Base-by-base conservation (phyloP, 2,797 vertebrate species). In the Sylvilagus floridanus region DNA sequence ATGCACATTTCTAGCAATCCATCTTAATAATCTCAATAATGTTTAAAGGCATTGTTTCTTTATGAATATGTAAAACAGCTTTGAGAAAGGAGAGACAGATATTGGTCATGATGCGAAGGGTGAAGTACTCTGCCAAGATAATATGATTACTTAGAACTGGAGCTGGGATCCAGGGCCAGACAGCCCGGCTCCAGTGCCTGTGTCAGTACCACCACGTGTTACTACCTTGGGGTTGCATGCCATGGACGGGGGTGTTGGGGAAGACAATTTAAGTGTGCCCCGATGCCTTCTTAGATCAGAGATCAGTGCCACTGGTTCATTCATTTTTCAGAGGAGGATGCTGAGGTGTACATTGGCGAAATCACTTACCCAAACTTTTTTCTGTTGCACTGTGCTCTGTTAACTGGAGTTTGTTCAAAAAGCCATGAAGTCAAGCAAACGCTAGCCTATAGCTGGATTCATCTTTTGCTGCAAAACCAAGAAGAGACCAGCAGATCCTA, bases 61-160 rank as follows among this genome's bases (percentile, higher is more conserved):
- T 79, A 47, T 89, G 73, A 81, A 22, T 32, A 5, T 60, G 68
- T 71, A 90, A 89, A 73, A 86, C 32, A 28, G 16, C 42, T 90
- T 94, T 77, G 66, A 52, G 21, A 82, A 79, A 77, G 69, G 32
- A 93, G 35, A 86, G 37, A n/a, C 9, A n/a, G 65, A 84, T 72
- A 84, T 62, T 81, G 71, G 76, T 76, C 21, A 68, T 11, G 10
- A 66, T 71, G 35, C 19, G 35, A 60, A n/a, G 72, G 32, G 73
- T 71, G 52, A 86, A 78, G 35, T 68, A 72, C 62, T 22, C 16
- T 68, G 76, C 60, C 54, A 76, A 90, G 81, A n/a, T 68, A 5
- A 9, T 11, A 4, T 37, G 30, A 37, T 84, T 77, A 35, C 26
- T 76, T 54, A 17, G 10, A 91, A 16, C 32, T 76, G 66, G 12